These are phyloP conservation scores for Limnephilus lunatus DNA, from an alignment of 2,888 invertebrate species.

Conservation along the genomic window DNA sequence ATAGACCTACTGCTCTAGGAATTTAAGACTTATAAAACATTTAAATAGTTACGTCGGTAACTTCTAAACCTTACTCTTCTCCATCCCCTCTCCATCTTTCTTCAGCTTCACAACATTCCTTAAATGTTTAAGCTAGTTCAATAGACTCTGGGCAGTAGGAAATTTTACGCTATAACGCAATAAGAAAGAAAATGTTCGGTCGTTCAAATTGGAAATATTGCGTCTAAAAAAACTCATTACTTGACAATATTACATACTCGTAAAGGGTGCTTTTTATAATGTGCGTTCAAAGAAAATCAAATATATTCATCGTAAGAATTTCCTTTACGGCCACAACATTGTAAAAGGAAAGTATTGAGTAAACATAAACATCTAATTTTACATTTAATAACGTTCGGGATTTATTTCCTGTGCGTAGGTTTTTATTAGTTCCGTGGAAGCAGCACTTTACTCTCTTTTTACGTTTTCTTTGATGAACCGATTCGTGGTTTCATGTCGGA, in stretches of 20 bases:
- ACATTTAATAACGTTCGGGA: slow-evolving; percentile 17
- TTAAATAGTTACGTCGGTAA: no score
- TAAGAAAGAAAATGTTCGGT: background rate
- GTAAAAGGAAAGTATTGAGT: background rate
- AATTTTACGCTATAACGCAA: background rate
- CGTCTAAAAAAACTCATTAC: no score
- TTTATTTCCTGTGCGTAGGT: background rate
- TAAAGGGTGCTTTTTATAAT: background rate
- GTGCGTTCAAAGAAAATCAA: background rate
- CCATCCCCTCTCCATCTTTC: no score
- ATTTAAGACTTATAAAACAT: no score
- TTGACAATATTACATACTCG: no score
- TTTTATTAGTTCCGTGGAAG: slow-evolving; percentile 18
- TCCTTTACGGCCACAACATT: background rate
- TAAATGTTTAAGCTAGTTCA: no score
- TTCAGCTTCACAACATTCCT: no score
- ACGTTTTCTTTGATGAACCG: slow-evolving; percentile 34
- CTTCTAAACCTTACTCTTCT: no score
- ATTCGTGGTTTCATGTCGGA: background rate
- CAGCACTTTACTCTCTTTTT: background rate
- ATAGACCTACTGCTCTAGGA: no score
- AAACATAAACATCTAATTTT: slow-evolving; percentile 13
- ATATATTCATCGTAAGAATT: background rate
- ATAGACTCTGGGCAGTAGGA: background rate
- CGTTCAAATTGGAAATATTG: no score